phyloP scores from a whole-genome alignment of 2,113 vertebrate genomes.

The Plestiodon gilberti region DNA sequence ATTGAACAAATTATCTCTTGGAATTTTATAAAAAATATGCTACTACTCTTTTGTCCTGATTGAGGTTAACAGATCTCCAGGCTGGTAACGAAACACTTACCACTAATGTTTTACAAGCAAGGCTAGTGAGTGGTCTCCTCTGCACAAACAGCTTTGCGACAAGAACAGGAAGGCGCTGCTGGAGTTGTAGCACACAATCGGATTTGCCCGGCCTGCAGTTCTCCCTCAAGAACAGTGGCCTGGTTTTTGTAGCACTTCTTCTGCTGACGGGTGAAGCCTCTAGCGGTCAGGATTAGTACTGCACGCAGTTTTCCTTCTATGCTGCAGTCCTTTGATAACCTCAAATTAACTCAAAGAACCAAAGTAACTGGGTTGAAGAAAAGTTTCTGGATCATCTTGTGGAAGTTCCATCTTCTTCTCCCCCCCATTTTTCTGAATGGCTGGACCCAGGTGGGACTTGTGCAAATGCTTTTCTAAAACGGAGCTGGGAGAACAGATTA shows the following conservation, averaged over 20 bases:
- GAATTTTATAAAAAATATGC: conserved; percentile 6
- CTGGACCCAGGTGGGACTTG: too few species aligned
- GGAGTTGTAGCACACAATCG: not conserved
- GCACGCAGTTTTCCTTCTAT: not conserved
- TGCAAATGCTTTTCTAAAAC: not conserved
- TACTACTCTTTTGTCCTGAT: not conserved
- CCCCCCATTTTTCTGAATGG: not conserved
- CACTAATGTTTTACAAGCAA: not conserved
- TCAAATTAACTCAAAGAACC: not conserved
- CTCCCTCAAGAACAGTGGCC: not conserved
- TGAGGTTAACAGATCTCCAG: not conserved
- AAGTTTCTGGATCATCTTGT: not conserved
- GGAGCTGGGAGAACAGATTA: not conserved
- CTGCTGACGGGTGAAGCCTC: not conserved
- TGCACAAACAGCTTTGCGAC: not conserved
- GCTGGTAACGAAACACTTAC: not conserved
- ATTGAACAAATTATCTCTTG: not conserved
- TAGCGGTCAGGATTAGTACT: not conserved
- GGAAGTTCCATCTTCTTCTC: not conserved
- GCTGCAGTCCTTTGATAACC: not conserved
- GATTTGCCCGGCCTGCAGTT: conserved; percentile 1
- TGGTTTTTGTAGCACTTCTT: not conserved
- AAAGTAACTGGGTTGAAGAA: conserved; percentile 6
- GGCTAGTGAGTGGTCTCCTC: not conserved
- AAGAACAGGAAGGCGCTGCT: not conserved